phyloP scores from a whole-genome alignment of 1,140 invertebrate species.

The Aphelenchoides avenae region DNA sequence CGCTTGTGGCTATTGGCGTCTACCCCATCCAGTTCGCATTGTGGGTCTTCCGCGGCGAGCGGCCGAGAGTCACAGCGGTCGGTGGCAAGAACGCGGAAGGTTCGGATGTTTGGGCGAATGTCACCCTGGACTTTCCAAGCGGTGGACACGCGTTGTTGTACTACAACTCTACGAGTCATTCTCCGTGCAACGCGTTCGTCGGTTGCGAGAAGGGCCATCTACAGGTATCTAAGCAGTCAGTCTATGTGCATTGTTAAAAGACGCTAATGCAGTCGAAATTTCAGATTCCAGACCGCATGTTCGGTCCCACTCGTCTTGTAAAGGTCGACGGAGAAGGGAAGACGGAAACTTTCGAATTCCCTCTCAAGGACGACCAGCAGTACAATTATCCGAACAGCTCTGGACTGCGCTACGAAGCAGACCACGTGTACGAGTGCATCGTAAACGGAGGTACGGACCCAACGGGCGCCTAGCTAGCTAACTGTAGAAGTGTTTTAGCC shows the following conservation, averaged over 20 bases:
- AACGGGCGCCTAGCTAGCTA: too few relatives aligned
- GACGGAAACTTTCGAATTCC: slow-evolving; percentile 22
- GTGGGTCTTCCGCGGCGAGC: slow-evolving; percentile 64
- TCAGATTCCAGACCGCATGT: slow-evolving; percentile 36
- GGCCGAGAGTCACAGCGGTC: too few relatives aligned
- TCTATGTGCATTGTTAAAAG: too few relatives aligned
- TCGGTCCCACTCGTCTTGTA: slow-evolving; percentile 35
- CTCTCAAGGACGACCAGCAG: slow-evolving; percentile 21
- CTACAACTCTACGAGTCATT: slow-evolving; percentile 67
- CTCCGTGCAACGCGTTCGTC: slow-evolving; percentile 69
- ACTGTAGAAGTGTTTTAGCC: too few relatives aligned
- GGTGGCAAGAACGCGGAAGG: too few relatives aligned
- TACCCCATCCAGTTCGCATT: slow-evolving; percentile 75
- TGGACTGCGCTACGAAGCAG: slow-evolving; percentile 71
- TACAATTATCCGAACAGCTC: slow-evolving; percentile 68
- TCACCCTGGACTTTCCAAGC: too few relatives aligned
- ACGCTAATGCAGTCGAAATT: not conserved
- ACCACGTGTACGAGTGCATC: slow-evolving; percentile 69
- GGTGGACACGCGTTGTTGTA: too few relatives aligned
- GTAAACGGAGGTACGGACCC: slow-evolving; percentile 63
- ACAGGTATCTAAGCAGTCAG: too few relatives aligned
- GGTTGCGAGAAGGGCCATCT: slow-evolving; percentile 66
- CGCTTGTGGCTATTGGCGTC: slow-evolving; percentile 75
- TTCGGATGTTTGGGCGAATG: too few relatives aligned
- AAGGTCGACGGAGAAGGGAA: slow-evolving; percentile 16